These are phyloP conservation scores for Thryonomys swinderianus DNA, from an alignment of 2,113 vertebrate species.

Conservation along the genomic window DNA sequence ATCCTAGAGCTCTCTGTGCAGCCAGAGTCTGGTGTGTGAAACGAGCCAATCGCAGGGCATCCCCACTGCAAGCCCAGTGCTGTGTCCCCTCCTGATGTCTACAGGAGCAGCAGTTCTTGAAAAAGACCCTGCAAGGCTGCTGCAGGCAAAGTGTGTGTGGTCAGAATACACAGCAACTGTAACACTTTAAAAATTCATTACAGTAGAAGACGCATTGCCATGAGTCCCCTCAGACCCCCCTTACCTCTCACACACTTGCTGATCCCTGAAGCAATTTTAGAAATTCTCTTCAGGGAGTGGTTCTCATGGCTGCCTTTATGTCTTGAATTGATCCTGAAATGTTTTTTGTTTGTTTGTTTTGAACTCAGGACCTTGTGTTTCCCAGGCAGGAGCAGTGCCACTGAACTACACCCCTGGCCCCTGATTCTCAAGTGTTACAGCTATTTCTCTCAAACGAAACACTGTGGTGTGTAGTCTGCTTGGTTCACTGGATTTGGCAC, in stretches of 20 bases:
- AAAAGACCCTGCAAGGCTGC: accelerated
- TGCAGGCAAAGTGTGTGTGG: neutral
- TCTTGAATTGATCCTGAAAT: neutral
- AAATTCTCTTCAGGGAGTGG: neutral
- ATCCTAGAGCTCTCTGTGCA: neutral
- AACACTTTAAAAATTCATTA: neutral
- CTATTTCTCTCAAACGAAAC: neutral
- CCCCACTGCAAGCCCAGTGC: accelerated
- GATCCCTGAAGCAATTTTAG: neutral
- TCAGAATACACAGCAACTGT: neutral
- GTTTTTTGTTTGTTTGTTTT: too few species aligned
- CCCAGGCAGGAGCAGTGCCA: too few species aligned
- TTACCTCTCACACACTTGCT: neutral
- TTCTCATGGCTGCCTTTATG: neutral
- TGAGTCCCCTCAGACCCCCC: neutral
- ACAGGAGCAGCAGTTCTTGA: neutral
- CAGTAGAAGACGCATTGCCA: neutral
- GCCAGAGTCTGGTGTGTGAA: neutral
- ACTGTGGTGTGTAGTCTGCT: neutral
- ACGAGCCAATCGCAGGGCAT: accelerated
- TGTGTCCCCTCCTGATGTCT: neutral
- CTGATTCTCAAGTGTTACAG: too few species aligned
- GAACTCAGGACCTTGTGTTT: too few species aligned
- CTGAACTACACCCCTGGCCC: too few species aligned
- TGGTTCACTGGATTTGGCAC: neutral